Evolutionary conservation across 2,113 vertebrate species (phyloP), one percentile per base, ranked within the genome.

Genomic region (Cyrtonyx montezumae): DNA sequence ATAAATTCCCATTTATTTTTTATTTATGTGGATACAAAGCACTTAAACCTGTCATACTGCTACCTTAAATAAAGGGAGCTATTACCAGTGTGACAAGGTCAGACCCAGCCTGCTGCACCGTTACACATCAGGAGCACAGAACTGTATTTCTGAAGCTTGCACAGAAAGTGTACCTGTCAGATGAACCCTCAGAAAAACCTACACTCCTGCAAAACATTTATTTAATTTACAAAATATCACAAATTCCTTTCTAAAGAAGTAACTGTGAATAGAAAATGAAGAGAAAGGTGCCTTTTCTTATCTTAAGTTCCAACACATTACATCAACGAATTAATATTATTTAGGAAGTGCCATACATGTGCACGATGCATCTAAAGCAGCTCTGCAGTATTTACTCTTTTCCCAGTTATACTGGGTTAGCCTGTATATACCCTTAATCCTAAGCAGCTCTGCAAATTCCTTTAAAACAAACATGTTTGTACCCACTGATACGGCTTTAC

Each of bases 361-460:
- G 66, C 23, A 21, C 21, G 21, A 82, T 77, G 81, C 70, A 87
- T 43, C 59, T 79, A 70, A 92, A 93, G 84, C 75, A 94, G 78
- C 42, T 82, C 84, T 87, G 45, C 16, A 9, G 69, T 34, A 58
- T 84, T 75, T 81, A 56, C 0, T 49, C 15, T 80, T 16, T 61
- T 90, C 77, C 79, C 84, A 88, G 0, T 76, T 87, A 87, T 21
- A 56, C 40, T 73, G 58, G 8, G 53, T 84, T 93, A 91, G 28
- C 40, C 91, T 90, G 32, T 21, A 8, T 12, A n/a, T 79, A 58
- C 89, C 67, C 91, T 93, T 76, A 82, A 93, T 89, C 21, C 63
- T 65, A 79, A 82, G 6, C 53, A 93, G 49, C 25, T 86, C 56
- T 73, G 45, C n/a, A 8, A 65, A 86, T 30, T 11, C 66, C 20